Evolutionary conservation across 2,113 vertebrate genomes (phyloP).

Genomic region (Mellivora capensis): DNA sequence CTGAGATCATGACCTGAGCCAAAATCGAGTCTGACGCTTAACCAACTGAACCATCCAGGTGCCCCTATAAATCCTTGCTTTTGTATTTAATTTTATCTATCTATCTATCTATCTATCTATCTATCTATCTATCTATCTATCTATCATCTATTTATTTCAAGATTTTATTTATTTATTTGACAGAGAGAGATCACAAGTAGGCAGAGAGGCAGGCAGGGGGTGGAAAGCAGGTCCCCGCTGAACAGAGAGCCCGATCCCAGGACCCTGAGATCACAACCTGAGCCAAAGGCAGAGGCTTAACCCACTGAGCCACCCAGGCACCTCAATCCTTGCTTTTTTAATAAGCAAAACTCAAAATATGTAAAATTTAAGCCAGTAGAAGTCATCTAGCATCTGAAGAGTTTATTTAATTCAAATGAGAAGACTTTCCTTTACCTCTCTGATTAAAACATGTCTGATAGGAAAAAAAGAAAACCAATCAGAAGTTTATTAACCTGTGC

Average conservation of each 20-base stretch:
- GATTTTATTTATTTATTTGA: no score
- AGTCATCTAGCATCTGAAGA: neutral
- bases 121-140: no score
- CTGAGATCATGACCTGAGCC: neutral
- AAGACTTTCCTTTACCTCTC: neutral
- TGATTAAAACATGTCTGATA: constrained; percentile 17
- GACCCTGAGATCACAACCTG: neutral
- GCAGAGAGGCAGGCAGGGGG: no score
- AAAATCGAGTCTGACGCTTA: neutral
- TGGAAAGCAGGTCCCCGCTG: no score
- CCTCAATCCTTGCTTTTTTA: neutral
- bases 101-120: no score
- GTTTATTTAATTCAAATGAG: neutral
- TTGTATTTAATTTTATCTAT: no score
- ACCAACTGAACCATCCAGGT: neutral
- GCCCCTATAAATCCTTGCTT: neutral
- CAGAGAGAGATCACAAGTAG: no score
- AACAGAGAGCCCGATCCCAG: neutral
- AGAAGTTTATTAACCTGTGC: neutral
- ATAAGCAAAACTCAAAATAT: constrained; percentile 17
- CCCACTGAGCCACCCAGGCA: neutral
- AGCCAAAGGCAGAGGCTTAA: neutral
- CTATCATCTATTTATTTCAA: no score
- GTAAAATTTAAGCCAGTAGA: neutral
- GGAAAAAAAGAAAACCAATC: neutral